Evolutionary conservation across 2,888 invertebrate genomes (phyloP), one percentile per base, ranked within the genome.

Genomic region (Uloborus plumipes): DNA sequence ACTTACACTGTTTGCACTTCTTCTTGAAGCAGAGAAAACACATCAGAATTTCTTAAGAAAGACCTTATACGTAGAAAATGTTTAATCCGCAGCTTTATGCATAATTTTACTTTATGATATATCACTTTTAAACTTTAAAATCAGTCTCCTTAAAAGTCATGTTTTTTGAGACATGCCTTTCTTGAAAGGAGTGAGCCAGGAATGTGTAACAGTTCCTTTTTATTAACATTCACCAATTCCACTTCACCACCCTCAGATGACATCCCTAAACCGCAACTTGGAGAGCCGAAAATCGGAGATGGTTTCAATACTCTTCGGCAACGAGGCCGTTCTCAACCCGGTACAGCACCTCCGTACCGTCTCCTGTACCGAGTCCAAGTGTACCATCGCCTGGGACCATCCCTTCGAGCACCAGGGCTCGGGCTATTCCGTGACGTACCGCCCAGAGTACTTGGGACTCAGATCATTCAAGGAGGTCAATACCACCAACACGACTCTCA

Each of bases 281-380:
- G 91, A 91, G 51, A 94, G 94, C 0, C 89, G 89, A 6, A 90
- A 91, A 0, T 94, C 94, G 0, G 90, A 91, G 18, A 90, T 92
- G 2, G 90, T 90, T 9, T 90, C 89, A 9, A 87, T 94, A 15
- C 89, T 89, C 0, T 94, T 94, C 87, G 93, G 94, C 86, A 92
- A 91, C 0, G 90, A 92, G 16, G 92, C 93, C 0, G 92, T 92
- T 86, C 90, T 94, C 3, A 92, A 92, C 84, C 90, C 91, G 15
- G 90, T 94, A 0, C 89, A 90, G 62, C 91, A 92, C 85, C 90
- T 94, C 1, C 88, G 89, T 61, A 88, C 92, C 47, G 86, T 89
- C 0, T 89, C 90, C 0, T 88, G 89, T 3, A 91, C 91, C 22
- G 90, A 91, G 31, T 90, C 90, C 3, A 90, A 91, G 0, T 91